Evolutionary conservation across 2,888 invertebrate species (phyloP), one percentile per base, ranked within the genome.

Genomic region (Slavum lentiscoides): DNA sequence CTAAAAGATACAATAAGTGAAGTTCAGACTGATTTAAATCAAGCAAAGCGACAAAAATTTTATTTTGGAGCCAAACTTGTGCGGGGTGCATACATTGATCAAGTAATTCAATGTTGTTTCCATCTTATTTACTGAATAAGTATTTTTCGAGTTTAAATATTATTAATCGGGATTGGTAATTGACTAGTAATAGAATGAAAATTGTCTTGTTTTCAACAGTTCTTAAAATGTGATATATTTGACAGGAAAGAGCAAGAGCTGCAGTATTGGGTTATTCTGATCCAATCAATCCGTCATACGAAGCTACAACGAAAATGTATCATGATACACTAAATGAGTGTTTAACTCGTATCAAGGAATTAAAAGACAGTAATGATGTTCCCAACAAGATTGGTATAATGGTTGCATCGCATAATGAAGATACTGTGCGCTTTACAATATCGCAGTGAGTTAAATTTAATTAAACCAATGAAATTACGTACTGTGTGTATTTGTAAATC

Each of bases 401-500:
- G 98, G 95, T 98, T 82, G 99, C 99, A 21, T 97, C 96, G 3
- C 99, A 99, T 88, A 99, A 99, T 87, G 98, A 99, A 88, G 94
- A 98, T 86, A 97, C 98, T 0, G 95, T 99, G 43, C 92, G 98
- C 82, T 96, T 94, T 87, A 96, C 98, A 83, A 94, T 99, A 84
- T 91, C 95, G 87, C 93, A 95, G 90, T 91, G 86, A 86, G 88
- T 85, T 39, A 43, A 43, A 73, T 43, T 23, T 7, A 39, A 17
- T 23, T 37, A 13, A 21, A 37, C 17, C 15, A 8, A 70, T 37
- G 37, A 30, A 58, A 8, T 30, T 30, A 30, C 4, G 30, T 30
- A 30, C 30, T 4, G 4, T 49, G 11, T 11, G 49, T 49, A 15
- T 11, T 15, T 49, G 11, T 11, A 13, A 49, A 49, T 3, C 8